These are phyloP conservation scores for Oncorhynchus clarkii DNA, from an alignment of 2,113 vertebrate species.

Conservation along the genomic window DNA sequence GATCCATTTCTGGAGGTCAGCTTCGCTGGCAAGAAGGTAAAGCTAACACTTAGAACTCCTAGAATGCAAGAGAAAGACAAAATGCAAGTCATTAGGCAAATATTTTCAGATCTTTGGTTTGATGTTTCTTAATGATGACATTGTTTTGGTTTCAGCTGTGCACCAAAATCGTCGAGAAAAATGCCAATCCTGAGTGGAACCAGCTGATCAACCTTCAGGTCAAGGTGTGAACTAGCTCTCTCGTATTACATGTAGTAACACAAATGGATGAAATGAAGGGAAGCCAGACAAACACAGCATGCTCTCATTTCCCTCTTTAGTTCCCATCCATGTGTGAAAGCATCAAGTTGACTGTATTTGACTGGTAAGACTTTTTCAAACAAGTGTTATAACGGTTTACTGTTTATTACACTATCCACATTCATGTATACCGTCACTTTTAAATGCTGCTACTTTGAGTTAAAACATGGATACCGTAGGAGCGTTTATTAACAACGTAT, in stretches of 20 bases:
- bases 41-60: too few relatives aligned
- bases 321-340: slow-evolving; percentile 97
- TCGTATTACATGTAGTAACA: neutral
- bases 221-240: slow-evolving; percentile 78
- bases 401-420: too few relatives aligned
- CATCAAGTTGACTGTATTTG: slow-evolving; percentile 86
- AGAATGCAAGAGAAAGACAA: too few relatives aligned
- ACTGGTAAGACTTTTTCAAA: slow-evolving; percentile 79
- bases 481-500: too few relatives aligned
- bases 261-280: neutral
- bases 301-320: slow-evolving; percentile 61
- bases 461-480: too few relatives aligned
- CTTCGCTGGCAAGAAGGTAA: slow-evolving; percentile 96
- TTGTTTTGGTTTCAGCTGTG: slow-evolving; percentile 73
- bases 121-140: neutral
- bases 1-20: slow-evolving; percentile 95
- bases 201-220: slow-evolving; percentile 87
- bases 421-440: too few relatives aligned
- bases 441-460: too few relatives aligned
- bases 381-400: too few relatives aligned
- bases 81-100: too few relatives aligned
- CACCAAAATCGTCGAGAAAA: slow-evolving; percentile 91
- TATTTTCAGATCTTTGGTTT: neutral
- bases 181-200: slow-evolving; percentile 98
- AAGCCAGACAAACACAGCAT: slow-evolving; percentile 6